phyloP scores from a whole-genome alignment of 2,113 vertebrate species.

The Macquaria ambigua region DNA sequence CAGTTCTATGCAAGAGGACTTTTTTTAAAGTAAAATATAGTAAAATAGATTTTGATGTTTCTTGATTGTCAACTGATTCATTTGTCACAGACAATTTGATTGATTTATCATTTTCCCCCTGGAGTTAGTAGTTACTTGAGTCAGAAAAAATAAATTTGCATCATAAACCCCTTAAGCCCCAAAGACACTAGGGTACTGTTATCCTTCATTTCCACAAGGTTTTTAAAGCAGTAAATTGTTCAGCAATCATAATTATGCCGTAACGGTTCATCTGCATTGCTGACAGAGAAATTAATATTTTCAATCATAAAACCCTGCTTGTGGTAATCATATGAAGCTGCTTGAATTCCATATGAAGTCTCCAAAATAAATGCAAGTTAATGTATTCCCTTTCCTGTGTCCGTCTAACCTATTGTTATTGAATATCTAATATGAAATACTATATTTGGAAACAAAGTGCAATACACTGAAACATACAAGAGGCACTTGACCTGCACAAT shows the following conservation, averaged over 20 bases:
- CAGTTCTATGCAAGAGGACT: neutral
- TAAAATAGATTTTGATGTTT: neutral
- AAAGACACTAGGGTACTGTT: neutral
- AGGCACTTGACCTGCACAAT: constrained; percentile 11
- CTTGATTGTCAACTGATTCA: neutral
- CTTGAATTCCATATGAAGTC: neutral
- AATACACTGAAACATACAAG: neutral
- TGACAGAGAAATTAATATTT: neutral
- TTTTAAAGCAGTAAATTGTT: neutral
- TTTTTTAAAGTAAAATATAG: neutral
- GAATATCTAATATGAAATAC: neutral
- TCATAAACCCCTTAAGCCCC: neutral
- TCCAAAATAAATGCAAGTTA: neutral
- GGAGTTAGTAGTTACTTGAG: neutral
- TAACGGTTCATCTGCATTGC: neutral
- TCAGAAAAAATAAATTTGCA: neutral
- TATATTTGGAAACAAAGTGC: constrained; percentile 9
- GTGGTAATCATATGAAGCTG: neutral
- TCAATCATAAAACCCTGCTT: neutral
- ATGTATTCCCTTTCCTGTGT: neutral
- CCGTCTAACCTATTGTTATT: neutral
- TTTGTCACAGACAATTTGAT: neutral
- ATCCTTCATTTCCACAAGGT: neutral
- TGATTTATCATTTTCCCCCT: neutral
- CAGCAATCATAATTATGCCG: neutral